Base-by-base conservation (phyloP, 2,888 invertebrate genomes). In the Drosophila macrospina region DNA sequence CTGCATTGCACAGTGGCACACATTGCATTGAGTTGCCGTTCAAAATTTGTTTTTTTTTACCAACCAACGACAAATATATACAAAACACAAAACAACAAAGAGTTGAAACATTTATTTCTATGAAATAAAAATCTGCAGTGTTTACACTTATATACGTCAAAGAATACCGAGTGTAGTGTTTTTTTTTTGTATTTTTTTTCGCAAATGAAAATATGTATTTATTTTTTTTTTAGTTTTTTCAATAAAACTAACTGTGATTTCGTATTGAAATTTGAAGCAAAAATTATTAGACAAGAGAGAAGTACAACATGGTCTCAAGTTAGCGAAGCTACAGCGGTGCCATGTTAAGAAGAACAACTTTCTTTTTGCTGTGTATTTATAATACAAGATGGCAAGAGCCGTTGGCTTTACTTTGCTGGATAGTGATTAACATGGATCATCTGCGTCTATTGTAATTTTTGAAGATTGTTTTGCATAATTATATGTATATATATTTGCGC, bases 211-310 rank as follows among this genome's bases (percentile, higher is more conserved):
- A 44, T 44, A 62, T 74, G 60, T 60, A 48, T 65, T 39, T 36
- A 60, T 55, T 66, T 62, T 70, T 50, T 65, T 57, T 60, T 56
- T 65, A 64, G 34, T 62, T 73, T 73, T 70, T 68, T 32, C 16
- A 78, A 75, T 75, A 80, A 80, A 83, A 75, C 78, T 59, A 67
- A 34, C 48, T 64, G 63, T 70, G 70, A 70, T 70, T 70, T 55
- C 41, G 6, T 60, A 34, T 20, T 51, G 7, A 30, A 32, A 5
- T 36, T 32, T 32, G n/a, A 44, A 39, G 20, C 8, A n/a, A 13
- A 13, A 16, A 32, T 51, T 59, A 15, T 30, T 41, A 59, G 59
- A 41, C 16, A 5, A 47, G 36, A 28, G 6, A 28, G 20, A 3
- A 20, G 20, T 20, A 2, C 20, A 2, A 20, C 3, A 20, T 3